phyloP scores from a whole-genome alignment of 2,113 vertebrate species.

The Hyperopisus bebe region DNA sequence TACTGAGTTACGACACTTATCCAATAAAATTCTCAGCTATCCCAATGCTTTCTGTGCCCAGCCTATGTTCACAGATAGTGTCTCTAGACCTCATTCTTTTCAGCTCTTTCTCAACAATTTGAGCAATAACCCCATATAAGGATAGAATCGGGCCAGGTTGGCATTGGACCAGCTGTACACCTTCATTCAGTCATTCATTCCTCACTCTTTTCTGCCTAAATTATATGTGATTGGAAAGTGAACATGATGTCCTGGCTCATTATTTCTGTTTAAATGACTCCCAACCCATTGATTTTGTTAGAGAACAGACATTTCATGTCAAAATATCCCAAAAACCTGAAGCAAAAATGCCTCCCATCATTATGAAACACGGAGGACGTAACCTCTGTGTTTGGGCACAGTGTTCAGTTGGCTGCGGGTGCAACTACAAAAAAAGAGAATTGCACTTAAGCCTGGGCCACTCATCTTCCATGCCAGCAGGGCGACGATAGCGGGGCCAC shows the following conservation, averaged over 20 bases:
- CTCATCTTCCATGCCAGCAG: neutral
- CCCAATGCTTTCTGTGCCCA: neutral
- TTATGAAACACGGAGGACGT: neutral
- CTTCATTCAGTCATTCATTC: neutral
- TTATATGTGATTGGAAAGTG: neutral
- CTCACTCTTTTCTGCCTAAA: neutral
- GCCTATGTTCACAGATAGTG: neutral
- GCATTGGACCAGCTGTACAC: neutral
- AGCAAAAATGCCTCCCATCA: neutral
- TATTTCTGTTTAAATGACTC: neutral
- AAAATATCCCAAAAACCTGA: neutral
- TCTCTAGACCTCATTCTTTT: neutral
- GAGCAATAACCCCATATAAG: neutral
- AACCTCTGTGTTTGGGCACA: neutral
- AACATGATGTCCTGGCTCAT: neutral
- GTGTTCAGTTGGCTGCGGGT: neutral
- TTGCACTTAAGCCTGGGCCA: neutral
- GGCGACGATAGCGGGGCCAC: neutral
- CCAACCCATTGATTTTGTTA: neutral
- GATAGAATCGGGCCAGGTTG: neutral
- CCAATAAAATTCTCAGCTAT: no score
- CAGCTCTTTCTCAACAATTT: neutral
- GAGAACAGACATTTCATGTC: neutral
- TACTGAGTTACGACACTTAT: neutral
- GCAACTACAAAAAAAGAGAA: neutral